These are phyloP conservation scores for Clistopyga incitator DNA, from an alignment of 2,888 invertebrate genomes.

Conservation along the genomic window DNA sequence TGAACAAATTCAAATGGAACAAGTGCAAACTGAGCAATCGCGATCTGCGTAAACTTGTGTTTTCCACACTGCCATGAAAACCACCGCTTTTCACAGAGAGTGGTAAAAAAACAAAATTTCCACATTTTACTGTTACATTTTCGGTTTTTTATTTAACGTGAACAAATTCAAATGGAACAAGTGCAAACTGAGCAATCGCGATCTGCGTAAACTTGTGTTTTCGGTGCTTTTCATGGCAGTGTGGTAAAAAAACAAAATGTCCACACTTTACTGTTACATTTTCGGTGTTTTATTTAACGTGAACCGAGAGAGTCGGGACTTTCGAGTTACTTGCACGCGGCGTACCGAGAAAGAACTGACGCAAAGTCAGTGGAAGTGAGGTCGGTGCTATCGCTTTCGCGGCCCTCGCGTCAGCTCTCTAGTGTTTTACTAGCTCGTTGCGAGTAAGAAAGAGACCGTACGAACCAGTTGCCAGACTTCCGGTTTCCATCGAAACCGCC, in stretches of 20 bases:
- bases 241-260: too few relatives aligned
- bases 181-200: too few relatives aligned
- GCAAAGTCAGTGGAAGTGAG: conserved; percentile 49
- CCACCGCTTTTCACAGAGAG: too few relatives aligned
- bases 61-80: too few relatives aligned
- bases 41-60: too few relatives aligned
- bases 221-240: too few relatives aligned
- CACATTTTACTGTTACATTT: neutral
- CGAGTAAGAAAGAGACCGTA: conserved; percentile 53
- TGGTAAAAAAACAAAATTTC: too few relatives aligned
- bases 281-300: neutral
- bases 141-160: too few relatives aligned
- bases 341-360: conserved; percentile 63
- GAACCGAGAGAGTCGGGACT: conserved; percentile 23
- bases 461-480: conserved; percentile 70
- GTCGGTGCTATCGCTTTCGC: conserved; percentile 51
- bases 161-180: too few relatives aligned
- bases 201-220: too few relatives aligned
- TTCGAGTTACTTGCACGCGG: conserved; percentile 49
- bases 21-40: too few relatives aligned
- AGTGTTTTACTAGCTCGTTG: conserved; percentile 25
- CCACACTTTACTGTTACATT: neutral
- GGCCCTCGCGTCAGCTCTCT: conserved; percentile 47
- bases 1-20: too few relatives aligned
- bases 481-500: conserved; percentile 66